Evolutionary conservation across 2,888 invertebrate species (phyloP).

Genomic region (Eugnorisma glareosa): DNA sequence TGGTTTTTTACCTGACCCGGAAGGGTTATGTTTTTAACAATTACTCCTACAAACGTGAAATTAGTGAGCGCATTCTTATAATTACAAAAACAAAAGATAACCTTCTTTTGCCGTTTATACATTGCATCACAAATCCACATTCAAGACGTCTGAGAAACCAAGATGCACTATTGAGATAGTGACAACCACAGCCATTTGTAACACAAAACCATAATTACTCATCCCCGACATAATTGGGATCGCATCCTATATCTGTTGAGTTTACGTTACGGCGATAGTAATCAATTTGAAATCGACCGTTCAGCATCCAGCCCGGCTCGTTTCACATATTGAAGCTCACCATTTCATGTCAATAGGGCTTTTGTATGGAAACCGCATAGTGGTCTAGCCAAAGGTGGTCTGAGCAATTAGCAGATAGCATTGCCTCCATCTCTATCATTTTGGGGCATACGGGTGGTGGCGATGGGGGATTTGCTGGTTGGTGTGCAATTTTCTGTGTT

Average conservation of each 20-base stretch:
- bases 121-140: neutral
- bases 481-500: neutral
- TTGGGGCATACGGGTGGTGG: conserved; percentile 55
- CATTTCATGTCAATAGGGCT: conserved; percentile 82
- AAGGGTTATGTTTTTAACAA: no score
- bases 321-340: conserved; percentile 75
- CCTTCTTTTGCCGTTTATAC: neutral
- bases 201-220: conserved; percentile 23
- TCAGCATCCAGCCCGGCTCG: conserved; percentile 69
- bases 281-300: conserved; percentile 74
- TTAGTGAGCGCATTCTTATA: neutral
- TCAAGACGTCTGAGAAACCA: neutral
- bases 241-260: conserved; percentile 38
- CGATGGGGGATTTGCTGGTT: neutral
- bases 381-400: conserved; percentile 81
- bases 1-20: no score
- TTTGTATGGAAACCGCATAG: conserved; percentile 83
- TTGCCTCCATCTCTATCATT: conserved; percentile 70
- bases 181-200: neutral
- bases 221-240: conserved; percentile 42
- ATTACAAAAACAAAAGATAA: neutral
- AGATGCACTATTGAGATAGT: neutral
- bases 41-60: neutral
- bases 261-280: conserved; percentile 62
- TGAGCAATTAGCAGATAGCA: conserved; percentile 85